Evolutionary conservation across 2,113 vertebrate genomes (phyloP).

Genomic region (Hystrix cristata): DNA sequence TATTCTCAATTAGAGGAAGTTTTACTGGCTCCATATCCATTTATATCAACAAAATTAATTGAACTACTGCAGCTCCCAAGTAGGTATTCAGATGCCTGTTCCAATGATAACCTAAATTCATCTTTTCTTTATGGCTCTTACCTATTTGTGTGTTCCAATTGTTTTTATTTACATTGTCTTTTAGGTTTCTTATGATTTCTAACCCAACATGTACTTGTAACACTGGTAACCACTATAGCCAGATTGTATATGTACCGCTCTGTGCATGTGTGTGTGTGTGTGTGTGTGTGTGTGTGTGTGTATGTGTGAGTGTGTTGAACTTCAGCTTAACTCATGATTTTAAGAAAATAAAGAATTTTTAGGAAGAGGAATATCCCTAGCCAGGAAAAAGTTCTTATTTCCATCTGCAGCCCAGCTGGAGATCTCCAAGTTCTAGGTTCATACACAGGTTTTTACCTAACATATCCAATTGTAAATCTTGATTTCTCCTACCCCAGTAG

Average conservation of each 20-base stretch:
- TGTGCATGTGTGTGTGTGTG: not conserved
- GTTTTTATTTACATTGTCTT: not conserved
- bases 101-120: not conserved
- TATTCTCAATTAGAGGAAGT: not conserved
- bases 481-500: not conserved
- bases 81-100: not conserved
- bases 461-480: not conserved
- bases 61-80: not conserved
- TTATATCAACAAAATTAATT: constrained; percentile 9
- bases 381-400: not conserved
- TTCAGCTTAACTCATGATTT: not conserved
- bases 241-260: too few species aligned
- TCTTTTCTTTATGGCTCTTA: not conserved
- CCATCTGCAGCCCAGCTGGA: not conserved
- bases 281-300: not conserved
- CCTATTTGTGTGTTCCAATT: fast-evolving
- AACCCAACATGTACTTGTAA: not conserved
- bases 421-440: not conserved
- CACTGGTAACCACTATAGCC: not conserved
- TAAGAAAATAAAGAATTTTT: constrained; percentile 22
- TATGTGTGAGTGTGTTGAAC: not conserved
- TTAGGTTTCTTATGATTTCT: not conserved
- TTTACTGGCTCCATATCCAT: not conserved
- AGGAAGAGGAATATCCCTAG: not conserved
- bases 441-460: not conserved